Evolutionary conservation across 2,888 invertebrate genomes (phyloP).

Genomic region (Neoaliturus tenellus): DNA sequence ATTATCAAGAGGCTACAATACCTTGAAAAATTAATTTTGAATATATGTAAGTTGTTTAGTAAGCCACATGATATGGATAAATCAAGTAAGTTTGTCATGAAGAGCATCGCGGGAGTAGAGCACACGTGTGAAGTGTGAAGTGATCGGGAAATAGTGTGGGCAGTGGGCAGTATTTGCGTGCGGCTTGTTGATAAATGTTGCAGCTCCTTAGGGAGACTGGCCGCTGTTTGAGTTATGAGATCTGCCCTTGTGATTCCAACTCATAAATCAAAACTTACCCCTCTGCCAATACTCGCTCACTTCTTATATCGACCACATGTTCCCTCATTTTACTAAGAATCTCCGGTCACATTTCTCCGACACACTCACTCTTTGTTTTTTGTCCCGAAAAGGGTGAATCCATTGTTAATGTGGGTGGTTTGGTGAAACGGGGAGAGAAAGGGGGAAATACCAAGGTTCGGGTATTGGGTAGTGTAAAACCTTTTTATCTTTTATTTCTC

Average conservation of each 20-base stretch:
- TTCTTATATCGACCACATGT: conserved; percentile 47
- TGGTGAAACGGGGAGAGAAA: too few species aligned
- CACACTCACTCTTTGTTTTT: neutral
- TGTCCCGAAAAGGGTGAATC: neutral
- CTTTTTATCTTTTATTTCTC: too few species aligned
- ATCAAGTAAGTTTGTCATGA: too few species aligned
- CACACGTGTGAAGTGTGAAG: neutral
- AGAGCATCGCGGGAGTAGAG: neutral
- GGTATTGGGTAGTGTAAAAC: too few species aligned
- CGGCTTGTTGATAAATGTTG: conserved; percentile 56
- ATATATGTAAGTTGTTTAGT: too few species aligned
- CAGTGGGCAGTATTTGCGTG: conserved; percentile 52
- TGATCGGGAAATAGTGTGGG: neutral
- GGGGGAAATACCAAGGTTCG: too few species aligned
- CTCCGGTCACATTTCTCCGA: conserved; percentile 9
- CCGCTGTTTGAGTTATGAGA: conserved; percentile 51
- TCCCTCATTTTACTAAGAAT: conserved; percentile 30
- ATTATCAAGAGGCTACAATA: too few species aligned
- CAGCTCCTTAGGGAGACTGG: conserved; percentile 54
- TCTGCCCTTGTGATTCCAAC: conserved; percentile 64
- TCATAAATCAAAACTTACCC: conserved; percentile 63
- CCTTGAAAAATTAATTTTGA: too few species aligned
- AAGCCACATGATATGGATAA: too few species aligned
- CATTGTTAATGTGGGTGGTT: neutral
- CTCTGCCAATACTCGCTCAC: conserved; percentile 49